These are phyloP conservation scores for Drosophila nasuta DNA, from an alignment of 1,140 invertebrate genomes.

Conservation along the genomic window DNA sequence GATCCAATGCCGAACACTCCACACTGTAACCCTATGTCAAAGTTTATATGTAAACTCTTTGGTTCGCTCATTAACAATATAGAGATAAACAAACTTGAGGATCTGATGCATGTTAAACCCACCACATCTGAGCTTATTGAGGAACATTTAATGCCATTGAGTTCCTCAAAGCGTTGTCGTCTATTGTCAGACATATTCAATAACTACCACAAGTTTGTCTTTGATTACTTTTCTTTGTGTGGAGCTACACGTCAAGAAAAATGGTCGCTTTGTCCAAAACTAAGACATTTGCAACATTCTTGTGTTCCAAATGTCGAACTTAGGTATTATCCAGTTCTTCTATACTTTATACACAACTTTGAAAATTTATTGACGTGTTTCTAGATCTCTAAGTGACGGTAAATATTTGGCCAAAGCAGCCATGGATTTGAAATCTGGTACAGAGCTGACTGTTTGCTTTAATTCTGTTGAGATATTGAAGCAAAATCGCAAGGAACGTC, in stretches of 20 bases:
- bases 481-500: not conserved
- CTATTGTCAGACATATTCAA: constrained; percentile 14
- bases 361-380: not conserved
- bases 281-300: constrained; percentile 26
- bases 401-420: constrained; percentile 31
- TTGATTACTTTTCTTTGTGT: constrained; percentile 41
- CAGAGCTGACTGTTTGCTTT: constrained; percentile 31
- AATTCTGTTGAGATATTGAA: not conserved
- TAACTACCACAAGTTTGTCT: constrained; percentile 37
- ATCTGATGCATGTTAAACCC: constrained; percentile 4
- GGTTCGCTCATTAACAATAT: constrained; percentile 8
- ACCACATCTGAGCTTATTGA: not conserved
- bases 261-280: constrained; percentile 20
- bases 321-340: constrained; percentile 27
- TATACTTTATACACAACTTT: no score
- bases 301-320: constrained; percentile 37
- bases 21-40: constrained; percentile 20
- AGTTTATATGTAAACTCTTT: constrained; percentile 37
- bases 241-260: constrained; percentile 31
- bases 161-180: constrained; percentile 40
- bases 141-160: constrained; percentile 22
- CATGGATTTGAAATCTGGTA: constrained; percentile 16
- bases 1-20: not conserved
- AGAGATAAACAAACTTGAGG: constrained; percentile 15
- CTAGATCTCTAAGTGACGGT: constrained; percentile 17